Conservation (phyloP, 2,888 invertebrate genomes). For the Linnaemya vulpina region DNA sequence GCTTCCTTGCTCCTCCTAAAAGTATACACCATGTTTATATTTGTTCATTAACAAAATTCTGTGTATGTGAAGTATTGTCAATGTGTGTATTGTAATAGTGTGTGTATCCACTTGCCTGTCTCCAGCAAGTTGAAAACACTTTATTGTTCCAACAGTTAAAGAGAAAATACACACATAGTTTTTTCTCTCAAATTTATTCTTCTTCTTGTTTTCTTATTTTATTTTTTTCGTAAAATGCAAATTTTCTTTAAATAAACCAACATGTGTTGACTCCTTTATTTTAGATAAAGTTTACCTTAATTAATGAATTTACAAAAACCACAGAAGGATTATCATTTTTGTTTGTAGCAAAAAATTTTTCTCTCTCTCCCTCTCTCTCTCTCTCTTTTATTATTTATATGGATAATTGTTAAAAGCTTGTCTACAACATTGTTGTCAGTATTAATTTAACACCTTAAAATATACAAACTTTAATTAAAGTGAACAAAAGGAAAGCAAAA, state of each 20-base stretch:
- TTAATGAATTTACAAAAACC: constrained; percentile 59
- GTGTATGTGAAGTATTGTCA: constrained; percentile 50
- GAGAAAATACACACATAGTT: constrained; percentile 25
- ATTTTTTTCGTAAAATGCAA: constrained; percentile 53
- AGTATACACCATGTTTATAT: constrained; percentile 55
- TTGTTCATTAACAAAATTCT: constrained; percentile 72
- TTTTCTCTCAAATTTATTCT: constrained; percentile 1
- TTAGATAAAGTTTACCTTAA: constrained; percentile 61
- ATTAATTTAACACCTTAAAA: constrained; percentile 58
- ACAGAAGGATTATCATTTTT: constrained; percentile 32
- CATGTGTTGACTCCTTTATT: constrained; percentile 21
- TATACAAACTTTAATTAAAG: constrained; percentile 28
- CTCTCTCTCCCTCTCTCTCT: too few relatives aligned
- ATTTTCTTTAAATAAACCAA: constrained; percentile 49
- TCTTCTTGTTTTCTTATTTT: too few relatives aligned
- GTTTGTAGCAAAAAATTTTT: constrained; percentile 2
- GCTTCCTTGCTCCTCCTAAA: constrained; percentile 1
- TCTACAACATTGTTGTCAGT: constrained; percentile 35
- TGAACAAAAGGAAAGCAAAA: neutral
- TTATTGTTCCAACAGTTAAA: constrained; percentile 37
- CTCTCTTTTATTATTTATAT: constrained; percentile 33
- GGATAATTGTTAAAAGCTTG: constrained; percentile 45
- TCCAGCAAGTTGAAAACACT: constrained; percentile 35
- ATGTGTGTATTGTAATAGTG: neutral
- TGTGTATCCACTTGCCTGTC: neutral